Percentiles rank a stretch among this genome's conserved stretches.
These are phyloP conservation scores for Gonocerus acuteangulatus DNA, from an alignment of 2,888 invertebrate genomes.

Conservation along the genomic window DNA sequence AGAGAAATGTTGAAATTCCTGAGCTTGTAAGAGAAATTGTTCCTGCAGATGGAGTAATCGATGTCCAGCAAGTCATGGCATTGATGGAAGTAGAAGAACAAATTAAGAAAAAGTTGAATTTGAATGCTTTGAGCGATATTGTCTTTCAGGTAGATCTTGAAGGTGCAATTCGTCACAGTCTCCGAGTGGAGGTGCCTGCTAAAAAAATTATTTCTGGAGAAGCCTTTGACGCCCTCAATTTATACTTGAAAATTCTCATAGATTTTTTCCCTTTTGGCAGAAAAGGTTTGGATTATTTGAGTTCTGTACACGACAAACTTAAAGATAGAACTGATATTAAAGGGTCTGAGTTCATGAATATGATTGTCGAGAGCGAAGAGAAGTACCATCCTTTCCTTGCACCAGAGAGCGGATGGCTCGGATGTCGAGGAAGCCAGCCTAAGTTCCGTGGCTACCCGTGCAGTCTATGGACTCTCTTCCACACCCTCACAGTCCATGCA, in stretches of 20 bases:
- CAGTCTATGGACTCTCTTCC: constrained; percentile 90
- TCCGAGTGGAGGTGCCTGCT: constrained; percentile 75
- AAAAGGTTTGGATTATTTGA: constrained; percentile 58
- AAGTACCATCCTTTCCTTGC: constrained; percentile 41
- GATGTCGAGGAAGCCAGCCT: constrained; percentile 71
- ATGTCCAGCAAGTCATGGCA: constrained; percentile 40
- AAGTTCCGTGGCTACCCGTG: constrained; percentile 83
- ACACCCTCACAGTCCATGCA: constrained; percentile 67
- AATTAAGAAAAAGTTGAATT: constrained; percentile 40
- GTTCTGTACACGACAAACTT: constrained; percentile 52
- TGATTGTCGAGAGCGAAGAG: constrained; percentile 50
- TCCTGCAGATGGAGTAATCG: constrained; percentile 39
- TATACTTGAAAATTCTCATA: constrained; percentile 62
- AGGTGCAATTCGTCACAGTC: constrained; percentile 71
- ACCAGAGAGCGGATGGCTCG: constrained; percentile 53
- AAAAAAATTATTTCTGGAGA: constrained; percentile 61
- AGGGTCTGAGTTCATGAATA: constrained; percentile 47
- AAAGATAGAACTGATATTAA: constrained; percentile 43
- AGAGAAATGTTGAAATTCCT: constrained; percentile 25
- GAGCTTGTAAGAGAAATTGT: constrained; percentile 45
- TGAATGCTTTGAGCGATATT: constrained; percentile 39
- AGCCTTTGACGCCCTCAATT: constrained; percentile 61
- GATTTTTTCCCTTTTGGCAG: constrained; percentile 72
- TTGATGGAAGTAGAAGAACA: constrained; percentile 41
- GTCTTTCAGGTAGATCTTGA: constrained; percentile 84